Conservation (phyloP, 2,888 invertebrate genomes). For the Pristionchus arcanus region DNA sequence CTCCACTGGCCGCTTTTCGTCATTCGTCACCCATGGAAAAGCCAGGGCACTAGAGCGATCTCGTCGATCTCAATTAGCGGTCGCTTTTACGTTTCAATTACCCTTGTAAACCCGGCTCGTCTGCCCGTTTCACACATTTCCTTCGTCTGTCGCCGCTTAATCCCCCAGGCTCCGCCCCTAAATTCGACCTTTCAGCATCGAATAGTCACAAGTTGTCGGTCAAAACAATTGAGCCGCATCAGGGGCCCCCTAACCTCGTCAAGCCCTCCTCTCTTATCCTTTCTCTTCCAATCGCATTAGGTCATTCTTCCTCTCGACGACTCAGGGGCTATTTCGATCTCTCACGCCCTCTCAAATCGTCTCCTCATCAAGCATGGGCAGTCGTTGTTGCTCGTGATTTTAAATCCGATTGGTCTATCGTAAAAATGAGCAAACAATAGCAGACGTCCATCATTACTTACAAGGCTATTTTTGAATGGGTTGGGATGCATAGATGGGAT, state of each 20-base stretch:
- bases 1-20: not conserved
- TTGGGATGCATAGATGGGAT: no score
- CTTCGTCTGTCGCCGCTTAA: not conserved
- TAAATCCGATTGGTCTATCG: no score
- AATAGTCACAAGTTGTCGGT: slow-evolving; percentile 15
- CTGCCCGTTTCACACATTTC: not conserved
- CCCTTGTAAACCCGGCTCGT: not conserved
- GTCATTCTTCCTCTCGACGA: not conserved
- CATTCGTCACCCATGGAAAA: not conserved
- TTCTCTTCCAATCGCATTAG: slow-evolving; percentile 3
- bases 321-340: not conserved
- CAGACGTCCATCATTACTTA: not conserved
- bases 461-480: not conserved
- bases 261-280: not conserved
- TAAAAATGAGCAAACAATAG: no score
- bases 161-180: not conserved
- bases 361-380: not conserved
- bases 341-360: not conserved
- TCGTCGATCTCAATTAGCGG: not conserved
- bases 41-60: not conserved
- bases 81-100: not conserved
- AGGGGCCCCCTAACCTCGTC: not conserved
- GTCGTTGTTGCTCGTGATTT: no score
- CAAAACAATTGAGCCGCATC: not conserved
- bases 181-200: not conserved